Evolutionary conservation across 2,888 invertebrate genomes (phyloP).

Genomic region (Aphelenchoides bicaudatus): DNA sequence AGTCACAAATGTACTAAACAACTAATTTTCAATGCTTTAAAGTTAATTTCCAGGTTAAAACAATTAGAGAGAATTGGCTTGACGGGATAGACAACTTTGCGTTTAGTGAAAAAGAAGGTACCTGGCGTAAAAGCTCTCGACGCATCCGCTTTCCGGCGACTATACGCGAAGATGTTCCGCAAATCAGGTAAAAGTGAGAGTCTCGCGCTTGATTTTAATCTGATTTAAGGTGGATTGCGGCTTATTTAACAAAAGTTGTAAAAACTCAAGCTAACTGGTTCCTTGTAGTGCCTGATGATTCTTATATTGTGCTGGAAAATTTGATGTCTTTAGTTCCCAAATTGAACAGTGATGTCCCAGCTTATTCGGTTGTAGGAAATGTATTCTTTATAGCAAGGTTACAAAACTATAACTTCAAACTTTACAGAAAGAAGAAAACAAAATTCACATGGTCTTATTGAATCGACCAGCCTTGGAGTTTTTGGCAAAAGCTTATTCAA

Average conservation of each 20-base stretch:
- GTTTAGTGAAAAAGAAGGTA: constrained; percentile 2
- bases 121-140: not conserved
- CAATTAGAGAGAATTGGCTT: constrained; percentile 4
- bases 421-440: not conserved
- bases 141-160: constrained; percentile 1
- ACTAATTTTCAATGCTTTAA: not conserved
- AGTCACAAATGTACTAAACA: not conserved
- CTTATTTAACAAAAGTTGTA: not conserved
- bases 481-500: not conserved
- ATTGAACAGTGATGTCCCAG: not conserved
- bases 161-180: not conserved
- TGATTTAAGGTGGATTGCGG: constrained; percentile 8
- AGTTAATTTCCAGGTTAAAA: not conserved
- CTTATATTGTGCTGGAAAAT: constrained; percentile 9
- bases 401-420: not conserved
- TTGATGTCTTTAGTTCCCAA: not conserved
- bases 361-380: not conserved
- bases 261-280: not conserved
- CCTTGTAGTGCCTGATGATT: constrained; percentile 2
- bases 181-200: not conserved
- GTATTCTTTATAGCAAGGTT: not conserved
- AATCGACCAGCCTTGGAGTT: constrained; percentile 12
- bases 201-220: constrained; percentile 1
- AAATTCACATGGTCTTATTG: not conserved
- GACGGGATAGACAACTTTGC: not conserved